Base-by-base conservation (phyloP, 2,797 vertebrate species). In the Chanos chanos region DNA sequence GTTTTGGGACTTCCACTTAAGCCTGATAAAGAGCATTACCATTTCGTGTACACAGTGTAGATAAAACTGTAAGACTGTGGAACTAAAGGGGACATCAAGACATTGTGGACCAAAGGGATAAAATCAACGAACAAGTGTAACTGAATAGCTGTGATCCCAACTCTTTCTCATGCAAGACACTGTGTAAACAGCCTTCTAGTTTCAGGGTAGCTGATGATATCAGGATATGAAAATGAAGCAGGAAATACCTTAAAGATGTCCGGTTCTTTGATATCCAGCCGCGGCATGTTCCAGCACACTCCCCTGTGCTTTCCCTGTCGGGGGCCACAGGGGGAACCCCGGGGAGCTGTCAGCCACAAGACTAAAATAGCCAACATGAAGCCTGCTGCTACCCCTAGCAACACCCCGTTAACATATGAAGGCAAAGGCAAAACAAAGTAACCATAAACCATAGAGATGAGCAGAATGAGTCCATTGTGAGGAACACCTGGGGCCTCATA, bases 391-490 rank as follows among this genome's bases (percentile, higher is more conserved):
- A 91, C 55, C 64, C 96, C 97, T 61, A 95, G 64, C 36, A 95
- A 74, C 64, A 99, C 79, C 72, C 94, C 94, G 18, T 85, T 90
- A 52, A 93, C 1, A 2, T 96, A 98, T 47, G 76, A 80, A 37
- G 97, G 97, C 41, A 97, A 85, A 57, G 97, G 97, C 62, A 97
- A 79, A 61, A 97, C 85, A 78, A 98, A 90, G 78, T 87, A 98
- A 13, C 87, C 90, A 60, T 99, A 99, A 10, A 70, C 69, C 25
- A 56, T 39, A 19, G 60, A 64, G 47, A 97, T 86, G 66, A 94
- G 82, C 22, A 89, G 10, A 31, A 92, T 89, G 28, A 96, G 80
- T 78, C 90, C 78, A 27, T 92, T 93, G 71, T 88, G 62, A 0
- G 97, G 96, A 66, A 95, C 71, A 50, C 84, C 74, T 0, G 84